Percentiles rank a stretch among this genome's conserved stretches.
These are phyloP conservation scores for Monoplex corrugatus DNA, from an alignment of 2,888 invertebrate species.

Conservation along the genomic window DNA sequence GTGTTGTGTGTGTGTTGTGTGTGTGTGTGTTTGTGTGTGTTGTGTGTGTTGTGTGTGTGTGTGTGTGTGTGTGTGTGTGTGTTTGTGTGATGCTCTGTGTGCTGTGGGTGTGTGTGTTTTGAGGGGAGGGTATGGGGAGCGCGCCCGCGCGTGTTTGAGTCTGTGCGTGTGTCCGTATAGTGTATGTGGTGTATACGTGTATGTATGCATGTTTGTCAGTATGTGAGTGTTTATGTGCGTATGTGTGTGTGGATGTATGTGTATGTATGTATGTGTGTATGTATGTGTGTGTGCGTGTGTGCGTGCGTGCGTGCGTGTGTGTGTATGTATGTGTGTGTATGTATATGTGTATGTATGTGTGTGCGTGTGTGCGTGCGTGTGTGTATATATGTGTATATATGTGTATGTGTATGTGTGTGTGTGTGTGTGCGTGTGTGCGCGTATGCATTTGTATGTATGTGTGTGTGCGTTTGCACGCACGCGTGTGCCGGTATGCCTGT, in stretches of 20 bases:
- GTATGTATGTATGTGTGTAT: conserved; percentile 19
- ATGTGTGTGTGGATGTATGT: conserved; percentile 18
- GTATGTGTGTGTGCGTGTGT: conserved; percentile 25
- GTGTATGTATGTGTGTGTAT: conserved; percentile 7
- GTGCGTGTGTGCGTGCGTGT: not conserved
- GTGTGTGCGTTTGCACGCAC: not conserved
- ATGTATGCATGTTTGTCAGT: not conserved
- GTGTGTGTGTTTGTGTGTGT: too few species aligned
- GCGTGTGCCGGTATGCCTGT: not conserved
- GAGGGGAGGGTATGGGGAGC: too few species aligned
- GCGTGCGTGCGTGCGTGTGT: not conserved
- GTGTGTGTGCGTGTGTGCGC: conserved; percentile 20
- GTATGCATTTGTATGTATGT: not conserved
- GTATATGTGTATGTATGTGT: not conserved
- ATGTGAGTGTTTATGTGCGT: not conserved
- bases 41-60: too few species aligned
- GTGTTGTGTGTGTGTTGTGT: too few species aligned
- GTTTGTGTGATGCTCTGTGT: too few species aligned
- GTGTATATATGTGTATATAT: not conserved
- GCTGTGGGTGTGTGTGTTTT: too few species aligned
- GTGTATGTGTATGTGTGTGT: conserved; percentile 17
- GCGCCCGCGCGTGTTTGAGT: too few species aligned
- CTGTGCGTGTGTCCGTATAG: too few species aligned
- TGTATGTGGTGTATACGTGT: too few species aligned
- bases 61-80: too few species aligned